A percentile compares a stretch with the other conserved stretches of the same genome.
phyloP scores from a whole-genome alignment of 1,140 invertebrate genomes.

The Drosophila kanapiae region DNA sequence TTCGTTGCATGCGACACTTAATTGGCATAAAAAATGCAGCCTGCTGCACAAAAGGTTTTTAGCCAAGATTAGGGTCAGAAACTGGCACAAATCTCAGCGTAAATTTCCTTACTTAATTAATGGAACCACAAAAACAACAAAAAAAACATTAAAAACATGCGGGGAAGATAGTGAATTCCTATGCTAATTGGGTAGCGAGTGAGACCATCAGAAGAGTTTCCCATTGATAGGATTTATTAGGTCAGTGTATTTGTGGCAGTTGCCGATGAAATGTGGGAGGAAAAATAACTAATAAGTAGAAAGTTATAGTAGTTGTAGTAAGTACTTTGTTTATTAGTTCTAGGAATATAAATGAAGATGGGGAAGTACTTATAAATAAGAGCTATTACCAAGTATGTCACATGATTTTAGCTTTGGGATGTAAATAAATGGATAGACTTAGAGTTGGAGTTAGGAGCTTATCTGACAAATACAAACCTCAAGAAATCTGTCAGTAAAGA shows the following conservation, averaged over 20 bases:
- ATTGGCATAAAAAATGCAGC: conserved; percentile 65
- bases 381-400: too few relatives aligned
- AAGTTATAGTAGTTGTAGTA: not conserved
- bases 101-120: conserved; percentile 41
- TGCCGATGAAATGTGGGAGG: not conserved
- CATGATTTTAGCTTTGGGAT: too few relatives aligned
- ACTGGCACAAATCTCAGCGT: conserved; percentile 54
- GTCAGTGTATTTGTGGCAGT: conserved; percentile 57
- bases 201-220: conserved; percentile 16
- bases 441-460: too few relatives aligned
- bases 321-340: not conserved
- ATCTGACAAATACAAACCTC: too few relatives aligned
- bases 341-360: not conserved
- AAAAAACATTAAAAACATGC: not conserved
- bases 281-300: conserved; percentile 10
- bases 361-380: too few relatives aligned
- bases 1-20: conserved; percentile 75
- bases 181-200: conserved; percentile 37
- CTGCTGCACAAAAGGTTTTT: conserved; percentile 27
- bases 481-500: too few relatives aligned
- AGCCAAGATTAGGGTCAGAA: conserved; percentile 37
- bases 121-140: conserved; percentile 13
- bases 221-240: conserved; percentile 51
- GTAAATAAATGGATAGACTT: too few relatives aligned
- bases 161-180: conserved; percentile 31